Percentiles rank a stretch among this genome's conserved stretches.
Conservation (phyloP, 1,140 invertebrate genomes). For the Macrotrachela quadricornifera region DNA sequence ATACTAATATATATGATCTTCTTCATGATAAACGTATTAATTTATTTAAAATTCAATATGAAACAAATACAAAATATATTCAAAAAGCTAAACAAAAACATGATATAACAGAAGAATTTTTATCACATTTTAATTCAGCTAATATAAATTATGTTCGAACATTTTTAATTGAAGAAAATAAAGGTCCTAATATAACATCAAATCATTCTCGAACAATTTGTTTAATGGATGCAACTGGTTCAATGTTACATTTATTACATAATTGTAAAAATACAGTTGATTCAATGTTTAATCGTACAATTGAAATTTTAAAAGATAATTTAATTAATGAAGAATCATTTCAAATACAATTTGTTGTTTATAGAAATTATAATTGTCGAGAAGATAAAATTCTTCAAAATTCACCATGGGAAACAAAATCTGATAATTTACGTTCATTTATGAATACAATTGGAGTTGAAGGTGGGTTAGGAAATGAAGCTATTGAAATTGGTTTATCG, state of each 20-base stretch:
- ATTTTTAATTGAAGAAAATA: background rate
- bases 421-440: background rate
- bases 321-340: background rate
- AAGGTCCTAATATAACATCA: background rate
- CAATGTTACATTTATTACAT: background rate
- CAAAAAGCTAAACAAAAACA: background rate
- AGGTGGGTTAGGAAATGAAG: background rate
- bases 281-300: background rate
- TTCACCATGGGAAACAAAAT: background rate
- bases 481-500: background rate
- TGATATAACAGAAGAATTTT: background rate
- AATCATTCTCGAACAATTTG: background rate
- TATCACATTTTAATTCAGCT: background rate
- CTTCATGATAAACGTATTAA: background rate
- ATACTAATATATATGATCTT: background rate
- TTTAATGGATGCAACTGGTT: background rate
- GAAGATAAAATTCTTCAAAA: background rate
- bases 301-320: background rate
- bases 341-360: background rate
- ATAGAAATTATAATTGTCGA: background rate
- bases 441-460: background rate
- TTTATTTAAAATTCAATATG: background rate
- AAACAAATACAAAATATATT: background rate
- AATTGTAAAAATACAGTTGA: background rate
- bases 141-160: background rate